Conservation (phyloP, 2,797 vertebrate genomes). For the Chiloscyllium punctatum region DNA sequence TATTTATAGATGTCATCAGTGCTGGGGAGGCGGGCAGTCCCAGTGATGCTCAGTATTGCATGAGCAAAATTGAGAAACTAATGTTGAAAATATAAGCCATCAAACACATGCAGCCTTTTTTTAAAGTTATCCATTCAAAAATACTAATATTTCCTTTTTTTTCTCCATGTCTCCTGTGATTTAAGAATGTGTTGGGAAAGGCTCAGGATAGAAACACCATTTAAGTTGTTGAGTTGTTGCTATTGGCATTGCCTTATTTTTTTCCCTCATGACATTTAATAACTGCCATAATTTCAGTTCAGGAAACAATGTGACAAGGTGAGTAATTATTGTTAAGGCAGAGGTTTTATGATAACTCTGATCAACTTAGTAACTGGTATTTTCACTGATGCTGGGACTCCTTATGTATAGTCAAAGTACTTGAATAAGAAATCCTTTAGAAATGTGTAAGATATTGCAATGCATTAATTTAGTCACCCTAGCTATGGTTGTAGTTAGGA, state of each 20-base stretch:
- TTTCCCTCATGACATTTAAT: not conserved
- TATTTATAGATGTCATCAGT: constrained; percentile 12
- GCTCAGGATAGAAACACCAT: not conserved
- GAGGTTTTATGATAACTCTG: not conserved
- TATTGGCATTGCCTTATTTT: constrained; percentile 4
- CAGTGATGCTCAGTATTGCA: not conserved
- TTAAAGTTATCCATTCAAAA: not conserved
- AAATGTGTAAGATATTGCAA: not conserved
- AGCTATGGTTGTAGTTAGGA: not conserved
- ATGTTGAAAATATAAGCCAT: constrained; percentile 14
- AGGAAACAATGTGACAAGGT: not conserved
- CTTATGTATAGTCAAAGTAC: not conserved
- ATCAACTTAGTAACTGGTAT: not conserved
- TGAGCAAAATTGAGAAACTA: constrained; percentile 2
- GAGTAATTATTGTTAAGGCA: not conserved
- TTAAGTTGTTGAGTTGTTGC: not conserved
- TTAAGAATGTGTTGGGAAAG: not conserved
- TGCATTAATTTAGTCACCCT: not conserved
- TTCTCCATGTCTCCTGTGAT: not conserved
- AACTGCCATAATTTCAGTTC: not conserved
- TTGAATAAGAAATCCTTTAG: not conserved
- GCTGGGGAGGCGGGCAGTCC: not conserved
- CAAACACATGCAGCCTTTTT: not conserved
- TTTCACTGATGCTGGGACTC: not conserved
- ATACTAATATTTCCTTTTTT: not conserved